These are phyloP conservation scores for Morelia viridis DNA, from an alignment of 2,797 vertebrate genomes.

Conservation along the genomic window DNA sequence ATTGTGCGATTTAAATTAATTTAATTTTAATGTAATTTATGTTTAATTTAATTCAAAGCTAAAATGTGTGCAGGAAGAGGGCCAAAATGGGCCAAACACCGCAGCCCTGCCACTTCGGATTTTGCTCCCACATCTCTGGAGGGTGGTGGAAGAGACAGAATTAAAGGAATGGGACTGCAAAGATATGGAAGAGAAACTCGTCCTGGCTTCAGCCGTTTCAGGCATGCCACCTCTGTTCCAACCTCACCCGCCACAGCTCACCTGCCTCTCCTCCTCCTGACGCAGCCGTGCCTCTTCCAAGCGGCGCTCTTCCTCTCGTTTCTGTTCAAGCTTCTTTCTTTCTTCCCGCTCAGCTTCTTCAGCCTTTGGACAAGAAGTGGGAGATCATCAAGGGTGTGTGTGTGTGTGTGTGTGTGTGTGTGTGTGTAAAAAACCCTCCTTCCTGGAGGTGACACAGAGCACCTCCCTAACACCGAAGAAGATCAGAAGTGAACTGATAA, in stretches of 20 bases:
- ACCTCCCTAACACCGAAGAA: not conserved
- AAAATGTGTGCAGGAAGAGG: too few relatives aligned
- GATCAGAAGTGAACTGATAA: not conserved
- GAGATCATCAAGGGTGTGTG: not conserved
- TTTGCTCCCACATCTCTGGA: too few relatives aligned
- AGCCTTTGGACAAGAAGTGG: slow-evolving; percentile 72
- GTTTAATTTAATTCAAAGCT: too few relatives aligned
- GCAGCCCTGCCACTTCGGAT: too few relatives aligned
- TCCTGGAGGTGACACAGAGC: too few relatives aligned
- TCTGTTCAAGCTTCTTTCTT: slow-evolving; percentile 83
- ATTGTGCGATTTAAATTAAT: too few relatives aligned
- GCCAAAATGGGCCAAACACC: too few relatives aligned
- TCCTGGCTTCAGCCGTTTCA: not conserved
- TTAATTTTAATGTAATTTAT: too few relatives aligned
- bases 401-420: not conserved
- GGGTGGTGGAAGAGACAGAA: too few relatives aligned
- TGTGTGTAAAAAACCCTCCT: not conserved
- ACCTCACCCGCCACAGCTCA: slow-evolving; percentile 46
- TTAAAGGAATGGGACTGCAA: too few relatives aligned
- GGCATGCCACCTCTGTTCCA: too few relatives aligned
- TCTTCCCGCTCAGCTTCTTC: slow-evolving; percentile 93
- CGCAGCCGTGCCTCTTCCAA: slow-evolving; percentile 86
- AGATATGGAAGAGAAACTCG: not conserved
- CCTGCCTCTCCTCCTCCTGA: slow-evolving; percentile 84
- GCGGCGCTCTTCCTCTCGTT: slow-evolving; percentile 85